phyloP scores from a whole-genome alignment of 2,113 vertebrate genomes.

The Dasyurus viverrinus region DNA sequence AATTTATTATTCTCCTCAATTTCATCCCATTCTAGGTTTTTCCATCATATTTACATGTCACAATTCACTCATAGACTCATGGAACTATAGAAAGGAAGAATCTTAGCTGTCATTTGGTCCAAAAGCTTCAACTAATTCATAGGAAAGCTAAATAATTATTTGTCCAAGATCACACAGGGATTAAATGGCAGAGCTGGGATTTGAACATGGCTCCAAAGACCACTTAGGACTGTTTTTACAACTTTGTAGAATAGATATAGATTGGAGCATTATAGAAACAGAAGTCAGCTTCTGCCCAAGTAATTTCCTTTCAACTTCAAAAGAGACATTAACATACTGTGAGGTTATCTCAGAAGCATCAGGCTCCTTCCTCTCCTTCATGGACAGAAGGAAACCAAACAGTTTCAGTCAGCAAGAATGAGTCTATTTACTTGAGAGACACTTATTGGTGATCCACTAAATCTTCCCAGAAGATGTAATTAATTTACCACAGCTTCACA shows the following conservation, averaged over 20 bases:
- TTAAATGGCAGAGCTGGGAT: neutral
- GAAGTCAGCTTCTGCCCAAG: neutral
- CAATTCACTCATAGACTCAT: neutral
- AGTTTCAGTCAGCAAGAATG: neutral
- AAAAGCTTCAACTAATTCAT: neutral
- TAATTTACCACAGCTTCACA: conserved; percentile 39
- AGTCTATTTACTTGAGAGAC: neutral
- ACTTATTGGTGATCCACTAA: neutral
- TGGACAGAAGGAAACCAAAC: neutral
- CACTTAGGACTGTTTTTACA: neutral
- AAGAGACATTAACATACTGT: neutral
- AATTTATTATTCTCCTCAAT: neutral
- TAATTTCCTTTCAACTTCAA: neutral
- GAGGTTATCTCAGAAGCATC: neutral
- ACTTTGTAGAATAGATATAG: neutral
- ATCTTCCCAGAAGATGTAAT: neutral
- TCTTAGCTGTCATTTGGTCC: neutral
- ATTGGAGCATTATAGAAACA: neutral
- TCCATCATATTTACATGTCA: neutral
- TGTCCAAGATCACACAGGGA: neutral
- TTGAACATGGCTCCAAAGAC: neutral
- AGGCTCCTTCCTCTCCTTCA: neutral
- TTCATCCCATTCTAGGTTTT: neutral
- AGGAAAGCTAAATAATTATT: neutral
- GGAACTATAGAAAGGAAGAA: neutral